These are phyloP conservation scores for Endomychus coccineus DNA, from an alignment of 2,888 invertebrate genomes.

Conservation along the genomic window DNA sequence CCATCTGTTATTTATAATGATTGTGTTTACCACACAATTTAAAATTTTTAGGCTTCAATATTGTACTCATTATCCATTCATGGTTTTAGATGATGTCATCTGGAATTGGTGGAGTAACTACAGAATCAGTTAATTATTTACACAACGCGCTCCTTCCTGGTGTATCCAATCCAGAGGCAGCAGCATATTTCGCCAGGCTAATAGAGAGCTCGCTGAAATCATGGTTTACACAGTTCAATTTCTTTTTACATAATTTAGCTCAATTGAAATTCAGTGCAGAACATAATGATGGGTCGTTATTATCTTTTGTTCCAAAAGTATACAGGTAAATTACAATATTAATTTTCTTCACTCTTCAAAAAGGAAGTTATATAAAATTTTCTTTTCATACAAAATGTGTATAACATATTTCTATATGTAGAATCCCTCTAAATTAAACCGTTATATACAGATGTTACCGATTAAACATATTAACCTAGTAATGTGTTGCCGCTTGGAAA, in stretches of 20 bases:
- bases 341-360: too few relatives aligned
- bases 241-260: slow-evolving; percentile 94
- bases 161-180: slow-evolving; percentile 89
- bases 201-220: slow-evolving; percentile 91
- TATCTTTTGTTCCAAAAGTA: slow-evolving; percentile 90
- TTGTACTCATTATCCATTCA: neutral
- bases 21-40: too few relatives aligned
- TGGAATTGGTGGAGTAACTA: slow-evolving; percentile 85
- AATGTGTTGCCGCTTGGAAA: too few relatives aligned
- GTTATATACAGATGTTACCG: too few relatives aligned
- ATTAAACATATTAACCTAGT: too few relatives aligned
- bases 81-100: slow-evolving; percentile 75
- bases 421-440: too few relatives aligned
- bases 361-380: too few relatives aligned
- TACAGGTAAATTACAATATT: slow-evolving; percentile 91
- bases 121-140: slow-evolving; percentile 87
- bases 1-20: too few relatives aligned
- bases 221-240: slow-evolving; percentile 94
- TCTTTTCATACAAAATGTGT: too few relatives aligned
- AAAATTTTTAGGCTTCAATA: too few relatives aligned
- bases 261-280: slow-evolving; percentile 89
- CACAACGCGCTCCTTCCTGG: slow-evolving; percentile 83
- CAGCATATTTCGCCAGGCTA: slow-evolving; percentile 91
- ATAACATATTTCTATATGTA: too few relatives aligned
- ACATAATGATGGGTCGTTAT: slow-evolving; percentile 67